Evolutionary conservation across 2,888 invertebrate species (phyloP).

Genomic region (Nomada lathburiana): DNA sequence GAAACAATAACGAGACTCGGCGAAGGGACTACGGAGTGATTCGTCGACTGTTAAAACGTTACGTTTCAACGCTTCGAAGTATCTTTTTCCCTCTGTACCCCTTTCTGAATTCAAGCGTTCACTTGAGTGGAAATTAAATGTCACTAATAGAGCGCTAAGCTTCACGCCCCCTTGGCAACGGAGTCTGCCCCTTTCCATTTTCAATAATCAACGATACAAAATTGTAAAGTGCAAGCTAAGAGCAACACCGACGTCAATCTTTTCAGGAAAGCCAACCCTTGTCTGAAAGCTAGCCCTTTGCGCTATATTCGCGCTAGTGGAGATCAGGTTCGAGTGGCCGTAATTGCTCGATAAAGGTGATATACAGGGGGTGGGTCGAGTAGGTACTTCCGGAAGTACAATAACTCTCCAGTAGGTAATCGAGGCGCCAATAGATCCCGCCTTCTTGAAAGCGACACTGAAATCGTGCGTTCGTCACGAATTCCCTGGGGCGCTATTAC

Average conservation of each 20-base stretch:
- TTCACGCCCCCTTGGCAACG: not conserved
- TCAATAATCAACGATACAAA: too few relatives aligned
- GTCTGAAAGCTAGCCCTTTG: too few relatives aligned
- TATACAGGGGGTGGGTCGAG: not conserved
- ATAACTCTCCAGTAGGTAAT: constrained; percentile 5
- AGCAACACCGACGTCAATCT: constrained; percentile 34
- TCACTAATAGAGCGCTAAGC: not conserved
- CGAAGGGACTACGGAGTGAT: constrained; percentile 6
- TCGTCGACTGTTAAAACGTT: not conserved
- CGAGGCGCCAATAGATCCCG: not conserved
- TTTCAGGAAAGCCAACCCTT: too few relatives aligned
- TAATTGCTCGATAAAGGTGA: constrained; percentile 21
- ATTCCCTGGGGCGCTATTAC: constrained; percentile 6
- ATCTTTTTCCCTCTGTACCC: not conserved
- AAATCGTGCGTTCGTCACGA: not conserved
- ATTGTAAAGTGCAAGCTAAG: constrained; percentile 1
- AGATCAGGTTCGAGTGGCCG: constrained; percentile 6
- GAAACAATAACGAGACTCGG: constrained; percentile 33
- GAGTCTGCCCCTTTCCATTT: too few relatives aligned
- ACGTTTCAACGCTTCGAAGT: constrained; percentile 6
- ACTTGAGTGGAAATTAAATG: not conserved
- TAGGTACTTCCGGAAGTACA: not conserved
- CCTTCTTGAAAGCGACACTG: not conserved
- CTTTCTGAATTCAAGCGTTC: not conserved
- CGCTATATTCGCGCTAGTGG: constrained; percentile 7